Conservation (phyloP, 92 coral and sea anemone genomes). For the Porites evermanni region DNA sequence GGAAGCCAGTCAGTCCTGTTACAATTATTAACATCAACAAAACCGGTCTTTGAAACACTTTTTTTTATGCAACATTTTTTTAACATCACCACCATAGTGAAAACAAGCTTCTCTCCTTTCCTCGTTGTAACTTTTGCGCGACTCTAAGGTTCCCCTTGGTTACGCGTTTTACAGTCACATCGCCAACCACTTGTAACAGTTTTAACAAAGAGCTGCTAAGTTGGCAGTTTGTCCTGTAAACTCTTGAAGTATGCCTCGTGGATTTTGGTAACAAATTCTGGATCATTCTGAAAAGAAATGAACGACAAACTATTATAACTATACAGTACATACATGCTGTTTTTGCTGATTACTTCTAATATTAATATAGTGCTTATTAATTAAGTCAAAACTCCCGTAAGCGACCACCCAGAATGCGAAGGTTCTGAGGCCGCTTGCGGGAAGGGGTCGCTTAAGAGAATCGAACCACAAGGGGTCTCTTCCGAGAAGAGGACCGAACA, state of each 20-base stretch:
- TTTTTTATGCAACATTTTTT: neutral
- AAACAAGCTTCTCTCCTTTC: neutral
- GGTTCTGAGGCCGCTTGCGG: too few species aligned
- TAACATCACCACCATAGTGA: neutral
- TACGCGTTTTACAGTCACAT: neutral
- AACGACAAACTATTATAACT: neutral
- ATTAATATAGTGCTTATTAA: too few species aligned
- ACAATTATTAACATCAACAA: neutral
- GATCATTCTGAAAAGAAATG: conserved; percentile 65
- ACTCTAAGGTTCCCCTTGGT: neutral
- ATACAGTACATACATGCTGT: neutral
- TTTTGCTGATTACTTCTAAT: too few species aligned
- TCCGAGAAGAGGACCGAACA: too few species aligned
- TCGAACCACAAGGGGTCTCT: too few species aligned
- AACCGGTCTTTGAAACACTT: neutral
- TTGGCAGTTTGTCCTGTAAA: conserved; percentile 67
- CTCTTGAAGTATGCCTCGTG: conserved; percentile 89
- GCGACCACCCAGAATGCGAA: too few species aligned
- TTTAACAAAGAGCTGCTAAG: conserved; percentile 6
- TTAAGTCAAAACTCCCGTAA: too few species aligned
- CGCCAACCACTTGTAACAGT: neutral
- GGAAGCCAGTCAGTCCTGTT: too few species aligned
- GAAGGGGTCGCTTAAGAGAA: too few species aligned
- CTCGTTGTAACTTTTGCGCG: neutral
- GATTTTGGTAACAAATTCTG: conserved; percentile 78